Conservation (phyloP, 2,888 invertebrate species). For the Catocala fraxini region DNA sequence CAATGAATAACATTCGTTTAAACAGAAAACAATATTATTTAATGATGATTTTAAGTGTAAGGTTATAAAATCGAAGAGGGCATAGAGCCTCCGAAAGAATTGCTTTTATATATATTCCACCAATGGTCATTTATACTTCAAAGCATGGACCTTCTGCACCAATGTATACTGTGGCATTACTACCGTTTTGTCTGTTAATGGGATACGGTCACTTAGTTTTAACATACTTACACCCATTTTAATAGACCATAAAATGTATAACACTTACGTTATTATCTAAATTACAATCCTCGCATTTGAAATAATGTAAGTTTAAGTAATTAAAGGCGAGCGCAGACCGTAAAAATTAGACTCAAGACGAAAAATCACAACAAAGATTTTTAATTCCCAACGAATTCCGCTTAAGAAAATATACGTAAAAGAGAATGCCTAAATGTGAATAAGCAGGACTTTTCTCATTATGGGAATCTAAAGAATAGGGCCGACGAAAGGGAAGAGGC, state of each 20-base stretch:
- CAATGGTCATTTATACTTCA: no score
- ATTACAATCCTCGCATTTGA: conserved; percentile 3
- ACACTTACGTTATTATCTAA: background rate
- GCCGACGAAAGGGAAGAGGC: conserved; percentile 67
- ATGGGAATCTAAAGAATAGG: conserved; percentile 68
- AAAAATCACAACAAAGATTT: conserved; percentile 41
- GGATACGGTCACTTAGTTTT: conserved; percentile 2
- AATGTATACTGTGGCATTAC: no score
- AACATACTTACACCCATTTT: background rate
- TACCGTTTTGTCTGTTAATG: background rate
- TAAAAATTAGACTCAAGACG: conserved; percentile 14
- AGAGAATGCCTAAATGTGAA: conserved; percentile 62
- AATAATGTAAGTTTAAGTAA: conserved; percentile 21
- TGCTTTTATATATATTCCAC: no score
- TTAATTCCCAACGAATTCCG: conserved; percentile 49
- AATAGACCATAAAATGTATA: background rate
- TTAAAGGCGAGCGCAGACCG: conserved; percentile 12
- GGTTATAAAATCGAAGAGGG: no score
- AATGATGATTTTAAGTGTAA: no score
- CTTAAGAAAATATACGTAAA: conserved; percentile 60
- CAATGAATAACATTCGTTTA: no score
- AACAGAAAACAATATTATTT: no score
- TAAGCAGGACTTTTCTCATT: conserved; percentile 69
- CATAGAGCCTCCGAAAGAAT: no score
- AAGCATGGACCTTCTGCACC: no score